Evolutionary conservation across 2,797 vertebrate genomes (phyloP).

Genomic region (Xerus rutilus): DNA sequence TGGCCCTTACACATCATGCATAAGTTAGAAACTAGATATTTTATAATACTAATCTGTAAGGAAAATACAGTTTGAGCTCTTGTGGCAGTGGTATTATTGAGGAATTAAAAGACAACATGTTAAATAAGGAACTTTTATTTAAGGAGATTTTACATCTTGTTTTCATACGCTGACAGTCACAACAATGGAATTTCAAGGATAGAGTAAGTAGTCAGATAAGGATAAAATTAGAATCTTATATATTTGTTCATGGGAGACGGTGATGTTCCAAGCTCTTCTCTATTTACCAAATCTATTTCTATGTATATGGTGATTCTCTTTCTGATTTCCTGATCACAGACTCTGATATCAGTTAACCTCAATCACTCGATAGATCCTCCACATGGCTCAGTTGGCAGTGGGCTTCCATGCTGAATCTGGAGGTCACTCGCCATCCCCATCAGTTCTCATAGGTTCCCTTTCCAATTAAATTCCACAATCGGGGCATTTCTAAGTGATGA

Average conservation of each 20-base stretch:
- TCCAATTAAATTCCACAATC: conserved; percentile 47
- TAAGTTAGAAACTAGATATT: conserved; percentile 45
- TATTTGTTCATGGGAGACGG: conserved; percentile 5
- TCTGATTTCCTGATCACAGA: conserved; percentile 36
- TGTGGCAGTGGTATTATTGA: not conserved
- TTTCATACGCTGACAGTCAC: not conserved
- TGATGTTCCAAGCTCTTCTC: not conserved
- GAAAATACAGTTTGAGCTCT: not conserved
- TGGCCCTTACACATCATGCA: not conserved
- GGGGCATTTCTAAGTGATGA: conserved; percentile 24
- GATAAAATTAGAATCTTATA: conserved; percentile 34
- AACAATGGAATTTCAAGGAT: not conserved
- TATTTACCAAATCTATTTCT: conserved; percentile 32
- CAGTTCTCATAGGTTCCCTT: not conserved
- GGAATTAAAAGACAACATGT: not conserved
- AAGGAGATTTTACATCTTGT: not conserved
- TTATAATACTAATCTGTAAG: conserved; percentile 23
- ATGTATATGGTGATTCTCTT: not conserved
- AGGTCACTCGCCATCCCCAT: not conserved
- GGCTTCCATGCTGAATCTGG: not conserved
- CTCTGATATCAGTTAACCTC: conserved; percentile 28
- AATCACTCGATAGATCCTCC: conserved; percentile 6
- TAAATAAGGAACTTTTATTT: not conserved
- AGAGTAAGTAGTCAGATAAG: not conserved
- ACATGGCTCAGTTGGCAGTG: not conserved